Conservation (phyloP, 2,797 vertebrate genomes). For the Artibeus lituratus region DNA sequence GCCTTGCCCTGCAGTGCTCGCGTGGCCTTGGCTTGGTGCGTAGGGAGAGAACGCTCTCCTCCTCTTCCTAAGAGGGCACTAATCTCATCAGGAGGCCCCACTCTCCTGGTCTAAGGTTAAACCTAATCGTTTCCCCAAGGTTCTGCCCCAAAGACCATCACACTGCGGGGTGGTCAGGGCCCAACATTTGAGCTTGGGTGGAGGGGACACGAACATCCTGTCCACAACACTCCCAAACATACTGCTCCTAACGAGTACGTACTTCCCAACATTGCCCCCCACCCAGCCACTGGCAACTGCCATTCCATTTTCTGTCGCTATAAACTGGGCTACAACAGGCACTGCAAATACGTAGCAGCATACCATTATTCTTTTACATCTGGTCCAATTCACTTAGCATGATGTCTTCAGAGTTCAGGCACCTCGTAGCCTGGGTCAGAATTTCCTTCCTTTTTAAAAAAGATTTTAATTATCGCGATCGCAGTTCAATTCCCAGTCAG, state of each 20-base stretch:
- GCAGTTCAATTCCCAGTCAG: no score
- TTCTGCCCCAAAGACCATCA: background rate
- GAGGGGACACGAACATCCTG: no score
- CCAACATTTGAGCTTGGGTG: no score
- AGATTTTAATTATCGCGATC: no score
- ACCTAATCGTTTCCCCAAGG: background rate
- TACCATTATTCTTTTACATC: background rate
- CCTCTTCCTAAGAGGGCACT: background rate
- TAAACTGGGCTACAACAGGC: background rate
- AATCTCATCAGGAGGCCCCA: background rate
- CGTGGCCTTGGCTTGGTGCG: background rate
- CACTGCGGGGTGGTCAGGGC: no score
- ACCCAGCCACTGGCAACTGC: background rate
- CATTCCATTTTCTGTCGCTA: background rate
- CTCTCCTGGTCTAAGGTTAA: background rate
- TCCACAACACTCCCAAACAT: background rate
- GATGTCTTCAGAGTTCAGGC: background rate
- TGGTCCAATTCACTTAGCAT: background rate
- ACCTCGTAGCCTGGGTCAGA: background rate
- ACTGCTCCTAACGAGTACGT: background rate
- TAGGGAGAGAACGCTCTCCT: background rate
- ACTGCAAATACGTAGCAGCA: background rate
- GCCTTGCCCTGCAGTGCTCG: no score
- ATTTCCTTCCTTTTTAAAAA: background rate
- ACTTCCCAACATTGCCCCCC: background rate